Conservation (phyloP, 1,140 invertebrate species). For the Pinna nobilis region DNA sequence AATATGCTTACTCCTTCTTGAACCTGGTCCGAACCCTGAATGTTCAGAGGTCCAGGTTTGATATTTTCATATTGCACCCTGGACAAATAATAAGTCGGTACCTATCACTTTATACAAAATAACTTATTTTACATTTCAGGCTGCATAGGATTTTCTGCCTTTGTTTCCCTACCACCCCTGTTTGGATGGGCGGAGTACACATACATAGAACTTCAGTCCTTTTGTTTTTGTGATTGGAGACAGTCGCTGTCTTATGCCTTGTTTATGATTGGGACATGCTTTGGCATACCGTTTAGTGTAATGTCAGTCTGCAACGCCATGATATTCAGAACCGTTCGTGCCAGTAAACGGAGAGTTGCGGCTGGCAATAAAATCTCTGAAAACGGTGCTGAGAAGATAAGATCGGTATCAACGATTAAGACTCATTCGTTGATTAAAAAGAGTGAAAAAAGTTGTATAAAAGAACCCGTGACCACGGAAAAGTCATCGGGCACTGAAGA, state of each 20-base stretch:
- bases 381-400: neutral
- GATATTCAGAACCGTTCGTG: constrained; percentile 44
- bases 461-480: constrained; percentile 6
- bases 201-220: constrained; percentile 46
- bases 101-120: neutral
- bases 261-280: constrained; percentile 58
- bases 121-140: constrained; percentile 39
- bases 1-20: too few relatives aligned
- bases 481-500: too few relatives aligned
- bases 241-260: constrained; percentile 56
- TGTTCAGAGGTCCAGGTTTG: too few relatives aligned
- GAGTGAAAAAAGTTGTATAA: too few relatives aligned
- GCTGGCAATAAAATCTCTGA: neutral
- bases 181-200: constrained; percentile 46
- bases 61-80: too few relatives aligned
- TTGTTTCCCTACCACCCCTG: constrained; percentile 48
- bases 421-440: too few relatives aligned
- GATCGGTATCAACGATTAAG: neutral
- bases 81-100: too few relatives aligned
- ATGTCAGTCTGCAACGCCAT: constrained; percentile 55
- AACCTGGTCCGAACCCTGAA: too few relatives aligned
- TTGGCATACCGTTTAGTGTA: constrained; percentile 60
- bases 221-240: constrained; percentile 63
- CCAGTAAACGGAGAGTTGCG: constrained; percentile 30
- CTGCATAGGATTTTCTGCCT: constrained; percentile 31